Percentiles rank a stretch among this genome's conserved stretches.
Conservation (phyloP, 1,140 invertebrate species). For the Antheraea pernyi region DNA sequence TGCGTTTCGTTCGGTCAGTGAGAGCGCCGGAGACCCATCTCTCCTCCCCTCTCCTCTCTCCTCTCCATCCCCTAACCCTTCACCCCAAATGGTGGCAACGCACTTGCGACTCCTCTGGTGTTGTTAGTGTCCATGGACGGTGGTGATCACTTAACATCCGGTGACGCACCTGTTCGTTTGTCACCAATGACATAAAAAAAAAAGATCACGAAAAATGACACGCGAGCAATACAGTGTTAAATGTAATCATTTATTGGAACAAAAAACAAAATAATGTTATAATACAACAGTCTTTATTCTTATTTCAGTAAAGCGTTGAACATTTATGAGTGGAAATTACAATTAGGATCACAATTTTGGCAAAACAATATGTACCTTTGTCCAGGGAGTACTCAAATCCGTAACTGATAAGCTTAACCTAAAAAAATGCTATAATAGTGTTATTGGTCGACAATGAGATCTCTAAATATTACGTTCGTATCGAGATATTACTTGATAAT, state of each 20-base stretch:
- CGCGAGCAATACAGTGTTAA: constrained; percentile 21
- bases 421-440: constrained; percentile 75
- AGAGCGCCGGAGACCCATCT: too few species aligned
- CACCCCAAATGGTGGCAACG: too few species aligned
- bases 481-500: constrained; percentile 62
- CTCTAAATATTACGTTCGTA: constrained; percentile 63
- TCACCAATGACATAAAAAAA: too few species aligned
- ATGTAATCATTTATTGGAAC: constrained; percentile 59
- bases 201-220: constrained; percentile 26
- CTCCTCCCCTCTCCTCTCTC: too few species aligned
- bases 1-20: too few species aligned
- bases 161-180: too few species aligned
- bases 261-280: constrained; percentile 65
- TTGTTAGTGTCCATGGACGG: too few species aligned
- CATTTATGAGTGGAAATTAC: constrained; percentile 52
- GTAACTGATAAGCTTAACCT: constrained; percentile 68
- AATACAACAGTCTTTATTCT: constrained; percentile 78
- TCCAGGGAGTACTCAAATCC: constrained; percentile 31
- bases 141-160: too few species aligned
- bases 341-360: constrained; percentile 62
- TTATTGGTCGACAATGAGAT: constrained; percentile 78
- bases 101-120: too few species aligned
- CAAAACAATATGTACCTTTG: constrained; percentile 45
- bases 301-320: constrained; percentile 72
- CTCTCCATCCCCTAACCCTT: too few species aligned